Evolutionary conservation across 2,888 invertebrate genomes (phyloP).

Genomic region (Spialia ferax): DNA sequence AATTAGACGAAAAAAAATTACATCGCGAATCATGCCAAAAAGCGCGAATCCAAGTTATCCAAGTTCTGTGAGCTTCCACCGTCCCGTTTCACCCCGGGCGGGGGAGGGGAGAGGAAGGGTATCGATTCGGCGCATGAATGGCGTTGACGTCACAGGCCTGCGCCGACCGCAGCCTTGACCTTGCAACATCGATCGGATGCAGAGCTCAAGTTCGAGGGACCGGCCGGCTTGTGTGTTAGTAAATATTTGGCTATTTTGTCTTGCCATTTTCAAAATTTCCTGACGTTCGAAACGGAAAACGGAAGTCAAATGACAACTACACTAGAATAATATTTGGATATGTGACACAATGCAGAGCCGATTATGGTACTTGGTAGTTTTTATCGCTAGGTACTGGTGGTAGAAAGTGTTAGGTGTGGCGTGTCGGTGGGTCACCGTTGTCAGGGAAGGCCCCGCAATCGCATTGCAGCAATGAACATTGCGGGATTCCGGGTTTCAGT

Average conservation of each 20-base stretch:
- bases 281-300: neutral
- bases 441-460: too few relatives aligned
- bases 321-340: too few relatives aligned
- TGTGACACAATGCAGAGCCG: too few relatives aligned
- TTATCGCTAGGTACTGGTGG: too few relatives aligned
- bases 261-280: neutral
- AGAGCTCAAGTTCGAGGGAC: conserved; percentile 34
- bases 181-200: conserved; percentile 57
- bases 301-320: too few relatives aligned
- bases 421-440: too few relatives aligned
- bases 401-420: too few relatives aligned
- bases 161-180: conserved; percentile 56
- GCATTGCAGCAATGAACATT: too few relatives aligned
- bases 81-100: neutral
- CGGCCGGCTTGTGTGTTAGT: conserved; percentile 22
- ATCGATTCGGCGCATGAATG: conserved; percentile 50
- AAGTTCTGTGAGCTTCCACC: conserved; percentile 1
- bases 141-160: conserved; percentile 52
- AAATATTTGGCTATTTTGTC: conserved; percentile 19
- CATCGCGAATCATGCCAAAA: neutral
- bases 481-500: too few relatives aligned
- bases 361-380: too few relatives aligned
- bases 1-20: too few relatives aligned
- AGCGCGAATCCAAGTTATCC: neutral
- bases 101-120: neutral